Percentiles rank a stretch among this genome's conserved stretches.
phyloP scores from a whole-genome alignment of 2,888 invertebrate species.

The Himalopsyche anomala region DNA sequence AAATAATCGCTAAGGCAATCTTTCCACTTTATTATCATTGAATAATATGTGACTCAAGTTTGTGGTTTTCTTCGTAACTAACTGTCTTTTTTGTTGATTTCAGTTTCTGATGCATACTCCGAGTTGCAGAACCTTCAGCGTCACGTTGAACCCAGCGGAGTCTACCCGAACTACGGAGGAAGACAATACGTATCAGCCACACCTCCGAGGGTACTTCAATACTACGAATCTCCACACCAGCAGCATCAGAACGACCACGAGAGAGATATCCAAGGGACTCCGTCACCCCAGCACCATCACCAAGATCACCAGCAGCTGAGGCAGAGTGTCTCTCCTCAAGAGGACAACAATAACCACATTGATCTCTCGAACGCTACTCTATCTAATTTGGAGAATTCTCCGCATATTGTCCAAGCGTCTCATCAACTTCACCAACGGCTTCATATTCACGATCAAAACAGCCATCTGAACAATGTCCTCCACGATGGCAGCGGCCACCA shows the following conservation, averaged over 20 bases:
- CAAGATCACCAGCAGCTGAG: constrained; percentile 65
- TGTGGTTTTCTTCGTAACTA: neutral
- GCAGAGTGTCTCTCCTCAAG: constrained; percentile 59
- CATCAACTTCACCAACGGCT: constrained; percentile 52
- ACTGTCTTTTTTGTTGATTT: constrained; percentile 9
- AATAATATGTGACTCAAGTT: neutral
- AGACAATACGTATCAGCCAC: neutral
- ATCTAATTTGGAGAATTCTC: constrained; percentile 54
- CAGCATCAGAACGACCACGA: constrained; percentile 51
- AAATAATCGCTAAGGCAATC: no score
- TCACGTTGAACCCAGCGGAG: constrained; percentile 49
- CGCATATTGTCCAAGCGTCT: constrained; percentile 61
- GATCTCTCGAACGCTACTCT: constrained; percentile 58
- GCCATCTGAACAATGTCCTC: constrained; percentile 51
- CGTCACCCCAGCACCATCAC: constrained; percentile 65
- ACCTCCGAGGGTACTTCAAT: constrained; percentile 34
- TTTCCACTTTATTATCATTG: no score
- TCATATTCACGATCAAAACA: constrained; percentile 40
- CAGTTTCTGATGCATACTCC: constrained; percentile 55
- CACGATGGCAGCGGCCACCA: constrained; percentile 57
- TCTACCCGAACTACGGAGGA: constrained; percentile 44
- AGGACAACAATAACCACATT: constrained; percentile 56
- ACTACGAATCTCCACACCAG: constrained; percentile 66
- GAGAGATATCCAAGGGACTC: constrained; percentile 55
- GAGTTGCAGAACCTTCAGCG: constrained; percentile 59